Base-by-base conservation (phyloP, 2,888 invertebrate genomes). In the Ornithoptera priamus region DNA sequence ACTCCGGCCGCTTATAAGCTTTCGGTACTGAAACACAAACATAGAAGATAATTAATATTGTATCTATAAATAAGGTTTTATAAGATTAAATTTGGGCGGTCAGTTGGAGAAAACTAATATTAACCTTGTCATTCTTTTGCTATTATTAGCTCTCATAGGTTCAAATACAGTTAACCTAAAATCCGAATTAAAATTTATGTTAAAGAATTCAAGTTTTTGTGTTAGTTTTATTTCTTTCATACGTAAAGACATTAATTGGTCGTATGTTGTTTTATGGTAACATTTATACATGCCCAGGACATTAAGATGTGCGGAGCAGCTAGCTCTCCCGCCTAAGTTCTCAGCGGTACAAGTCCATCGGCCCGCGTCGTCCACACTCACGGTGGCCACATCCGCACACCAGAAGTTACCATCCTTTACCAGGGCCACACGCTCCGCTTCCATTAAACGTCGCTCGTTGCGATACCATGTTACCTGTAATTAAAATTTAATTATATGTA, bases 1-100 rank as follows among this genome's bases (percentile, higher is more conserved):
- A 98, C 84, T 97, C 96, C 0, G 98, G 98, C 20, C 95, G 93
- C 81, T 97, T 97, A 86, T 97, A 97, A 0, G 97, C 97, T 87
- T 97, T 97, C 0, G 97, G 97, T 67, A 97, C 97, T 94, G 90
- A 8, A 81, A 76, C 30, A 57, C 5, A 50, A 50, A 50, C 1
- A 50, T 1, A 15, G 15, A 50, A 17, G 5, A 50, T 15, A 50
- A 50, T 17, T 15, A 50, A 12, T 18, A 50, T 50, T 18, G 0
- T 50, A 17, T 50, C 17, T 46, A 15, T 46, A 15, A 8, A 46
- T 8, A 7, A 15, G 46, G 15, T 8, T 50, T 50, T 50, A 50
- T 5, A 50, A 22, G 1, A 22, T 22, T 22, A 22, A 22, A 22
- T 22, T 22, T 22, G 1, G 22, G 22, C 22, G 22, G 0, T 3